Conservation (phyloP, 2,797 vertebrate genomes). For the Crenuchus spilurus region DNA sequence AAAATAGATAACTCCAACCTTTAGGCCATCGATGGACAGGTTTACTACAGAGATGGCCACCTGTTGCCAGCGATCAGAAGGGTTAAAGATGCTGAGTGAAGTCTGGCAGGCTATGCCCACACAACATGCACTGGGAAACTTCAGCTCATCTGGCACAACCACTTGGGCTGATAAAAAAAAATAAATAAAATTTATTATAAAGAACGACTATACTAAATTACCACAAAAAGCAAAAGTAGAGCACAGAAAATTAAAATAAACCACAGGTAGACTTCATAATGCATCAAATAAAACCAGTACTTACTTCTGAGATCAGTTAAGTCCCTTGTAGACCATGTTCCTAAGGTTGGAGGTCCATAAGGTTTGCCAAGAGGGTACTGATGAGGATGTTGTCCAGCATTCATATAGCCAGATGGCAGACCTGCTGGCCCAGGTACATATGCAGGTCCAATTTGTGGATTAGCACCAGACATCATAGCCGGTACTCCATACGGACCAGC, state of each 20-base stretch:
- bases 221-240: not conserved
- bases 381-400: slow-evolving; percentile 66
- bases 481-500: slow-evolving; percentile 70
- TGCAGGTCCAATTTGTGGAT: slow-evolving; percentile 63
- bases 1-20: slow-evolving; percentile 72
- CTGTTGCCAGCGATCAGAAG: slow-evolving; percentile 91
- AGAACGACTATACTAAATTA: not conserved
- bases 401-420: slow-evolving; percentile 66
- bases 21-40: slow-evolving; percentile 88
- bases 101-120: slow-evolving; percentile 94
- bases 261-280: not conserved
- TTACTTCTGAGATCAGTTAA: slow-evolving; percentile 79
- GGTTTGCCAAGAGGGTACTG: slow-evolving; percentile 69
- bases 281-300: slow-evolving; percentile 16
- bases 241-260: not conserved
- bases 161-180: slow-evolving; percentile 75
- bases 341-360: slow-evolving; percentile 67
- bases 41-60: slow-evolving; percentile 83
- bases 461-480: slow-evolving; percentile 61
- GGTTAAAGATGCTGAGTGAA: slow-evolving; percentile 88
- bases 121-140: slow-evolving; percentile 90
- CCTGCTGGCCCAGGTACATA: slow-evolving; percentile 67
- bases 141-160: slow-evolving; percentile 90
- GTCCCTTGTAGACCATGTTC: slow-evolving; percentile 69
- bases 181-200: not conserved